phyloP scores from a whole-genome alignment of 2,888 invertebrate species.

The Drosophila helvetica region DNA sequence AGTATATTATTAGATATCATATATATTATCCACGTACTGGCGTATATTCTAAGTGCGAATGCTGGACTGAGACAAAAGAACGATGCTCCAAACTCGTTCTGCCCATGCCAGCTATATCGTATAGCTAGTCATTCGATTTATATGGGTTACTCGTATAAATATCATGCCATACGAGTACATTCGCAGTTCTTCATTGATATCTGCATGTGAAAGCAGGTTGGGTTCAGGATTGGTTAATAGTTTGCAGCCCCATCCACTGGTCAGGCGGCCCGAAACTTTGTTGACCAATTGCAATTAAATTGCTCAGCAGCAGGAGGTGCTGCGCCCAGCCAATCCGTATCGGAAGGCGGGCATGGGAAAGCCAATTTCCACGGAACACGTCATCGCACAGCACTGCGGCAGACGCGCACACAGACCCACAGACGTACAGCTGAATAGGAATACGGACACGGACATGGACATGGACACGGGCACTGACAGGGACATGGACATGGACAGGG shows the following conservation, averaged over 20 bases:
- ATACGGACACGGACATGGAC: not conserved
- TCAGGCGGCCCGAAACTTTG: constrained; percentile 31
- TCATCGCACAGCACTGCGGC: constrained; percentile 69
- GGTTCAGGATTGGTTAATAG: not conserved
- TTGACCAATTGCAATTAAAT: constrained; percentile 81
- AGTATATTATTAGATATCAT: too few species aligned
- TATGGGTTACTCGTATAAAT: too few species aligned
- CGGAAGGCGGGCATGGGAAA: constrained; percentile 19
- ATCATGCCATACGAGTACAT: too few species aligned
- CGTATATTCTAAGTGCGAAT: too few species aligned
- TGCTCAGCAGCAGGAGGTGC: constrained; percentile 41
- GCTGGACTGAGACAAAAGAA: too few species aligned
- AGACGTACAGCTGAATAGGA: not conserved
- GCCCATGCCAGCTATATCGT: too few species aligned
- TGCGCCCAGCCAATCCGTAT: constrained; percentile 38
- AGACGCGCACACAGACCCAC: constrained; percentile 42
- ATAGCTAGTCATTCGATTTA: too few species aligned
- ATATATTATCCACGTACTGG: too few species aligned
- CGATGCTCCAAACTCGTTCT: too few species aligned
- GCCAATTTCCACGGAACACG: constrained; percentile 65
- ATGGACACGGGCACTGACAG: constrained; percentile 27
- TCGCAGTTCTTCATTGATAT: not conserved
- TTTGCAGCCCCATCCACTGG: not conserved
- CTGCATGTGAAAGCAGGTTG: too few species aligned
- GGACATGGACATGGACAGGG: constrained; percentile 40